These are phyloP conservation scores for Arrhamphus sclerolepis DNA, from an alignment of 2,797 vertebrate species.

Conservation along the genomic window DNA sequence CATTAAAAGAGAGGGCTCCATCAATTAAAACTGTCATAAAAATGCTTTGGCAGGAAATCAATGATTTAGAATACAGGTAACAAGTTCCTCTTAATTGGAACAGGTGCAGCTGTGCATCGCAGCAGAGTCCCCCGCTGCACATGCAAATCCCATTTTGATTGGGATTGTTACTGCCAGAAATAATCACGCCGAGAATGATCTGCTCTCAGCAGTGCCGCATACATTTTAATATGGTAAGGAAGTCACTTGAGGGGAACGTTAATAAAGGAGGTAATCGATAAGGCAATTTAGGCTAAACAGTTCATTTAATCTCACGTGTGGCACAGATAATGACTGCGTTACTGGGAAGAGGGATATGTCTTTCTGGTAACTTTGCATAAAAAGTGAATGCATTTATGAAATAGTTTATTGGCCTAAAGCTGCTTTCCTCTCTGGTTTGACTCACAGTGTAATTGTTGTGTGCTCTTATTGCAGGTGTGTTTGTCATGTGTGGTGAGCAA, in stretches of 20 bases:
- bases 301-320: constrained; percentile 49
- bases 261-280: constrained; percentile 67
- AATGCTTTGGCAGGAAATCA: constrained; percentile 27
- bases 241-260: constrained; percentile 42
- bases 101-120: constrained; percentile 45
- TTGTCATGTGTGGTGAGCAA: too few species aligned
- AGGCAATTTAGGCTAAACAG: constrained; percentile 61
- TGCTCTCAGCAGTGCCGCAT: constrained; percentile 34
- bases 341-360: constrained; percentile 10
- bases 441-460: too few species aligned
- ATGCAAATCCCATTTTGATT: constrained; percentile 56
- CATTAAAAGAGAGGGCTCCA: constrained; percentile 27
- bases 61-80: constrained; percentile 29
- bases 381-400: background rate
- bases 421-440: too few species aligned
- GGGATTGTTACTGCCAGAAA: constrained; percentile 45
- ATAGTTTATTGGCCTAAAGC: too few species aligned
- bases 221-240: constrained; percentile 56
- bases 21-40: constrained; percentile 17
- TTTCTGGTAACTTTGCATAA: background rate
- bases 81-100: constrained; percentile 62
- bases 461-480: too few species aligned
- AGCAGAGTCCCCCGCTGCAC: constrained; percentile 42
- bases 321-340: constrained; percentile 39
- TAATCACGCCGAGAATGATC: constrained; percentile 60